Conservation (phyloP, 2,113 vertebrate species). For the Coptodon rendalli region DNA sequence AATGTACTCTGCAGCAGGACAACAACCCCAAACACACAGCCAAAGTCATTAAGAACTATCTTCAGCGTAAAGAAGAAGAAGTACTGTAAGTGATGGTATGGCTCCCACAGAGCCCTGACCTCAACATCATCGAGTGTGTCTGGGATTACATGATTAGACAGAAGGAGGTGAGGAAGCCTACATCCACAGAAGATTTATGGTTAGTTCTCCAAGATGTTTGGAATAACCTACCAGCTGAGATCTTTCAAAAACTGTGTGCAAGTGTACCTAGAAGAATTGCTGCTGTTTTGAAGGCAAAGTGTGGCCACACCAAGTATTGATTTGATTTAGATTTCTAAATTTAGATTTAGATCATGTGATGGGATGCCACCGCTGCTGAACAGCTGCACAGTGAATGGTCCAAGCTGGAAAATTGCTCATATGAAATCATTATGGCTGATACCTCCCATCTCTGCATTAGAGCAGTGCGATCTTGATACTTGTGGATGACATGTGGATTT, state of each 20-base stretch:
- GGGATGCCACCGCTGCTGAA: neutral
- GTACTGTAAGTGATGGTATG: neutral
- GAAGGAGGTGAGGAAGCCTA: neutral
- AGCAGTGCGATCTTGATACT: neutral
- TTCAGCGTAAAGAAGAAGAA: neutral
- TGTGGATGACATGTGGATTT: neutral
- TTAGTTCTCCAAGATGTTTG: neutral
- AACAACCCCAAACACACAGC: neutral
- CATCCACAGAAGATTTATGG: neutral
- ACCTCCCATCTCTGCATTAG: neutral
- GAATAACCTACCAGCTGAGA: neutral
- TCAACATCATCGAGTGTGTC: neutral
- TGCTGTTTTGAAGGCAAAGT: neutral
- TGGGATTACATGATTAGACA: neutral
- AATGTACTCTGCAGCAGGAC: neutral
- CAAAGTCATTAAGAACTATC: neutral
- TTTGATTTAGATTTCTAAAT: neutral
- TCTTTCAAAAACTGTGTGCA: neutral
- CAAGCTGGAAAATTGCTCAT: neutral
- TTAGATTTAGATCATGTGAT: neutral
- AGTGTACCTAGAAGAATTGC: neutral
- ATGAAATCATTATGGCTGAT: neutral
- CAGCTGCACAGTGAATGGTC: neutral
- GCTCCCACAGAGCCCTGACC: neutral
- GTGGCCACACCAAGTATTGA: neutral